Evolutionary conservation across 2,888 invertebrate species (phyloP).

Genomic region (Dynastes grantii): DNA sequence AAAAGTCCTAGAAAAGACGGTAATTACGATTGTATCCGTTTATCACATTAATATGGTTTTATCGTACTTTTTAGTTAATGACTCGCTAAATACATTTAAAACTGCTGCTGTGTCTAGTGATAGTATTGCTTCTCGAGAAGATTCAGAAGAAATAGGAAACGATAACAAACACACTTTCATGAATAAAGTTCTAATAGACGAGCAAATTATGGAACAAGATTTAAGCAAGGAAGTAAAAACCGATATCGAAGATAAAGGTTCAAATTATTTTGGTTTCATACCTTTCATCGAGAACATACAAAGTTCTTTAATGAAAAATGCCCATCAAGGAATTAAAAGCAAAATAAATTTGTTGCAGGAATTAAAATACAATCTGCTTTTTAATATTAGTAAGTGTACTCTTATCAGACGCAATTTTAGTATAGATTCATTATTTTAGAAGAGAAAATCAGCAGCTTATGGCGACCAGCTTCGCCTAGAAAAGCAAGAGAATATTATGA

Average conservation of each 20-base stretch:
- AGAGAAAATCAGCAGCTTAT: slow-evolving; percentile 58
- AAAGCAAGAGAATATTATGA: slow-evolving; percentile 60
- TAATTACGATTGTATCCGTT: background rate
- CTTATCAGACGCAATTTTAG: slow-evolving; percentile 21
- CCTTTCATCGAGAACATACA: slow-evolving; percentile 64
- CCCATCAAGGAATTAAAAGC: slow-evolving; percentile 68
- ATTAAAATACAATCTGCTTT: slow-evolving; percentile 76
- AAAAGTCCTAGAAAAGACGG: slow-evolving; percentile 11
- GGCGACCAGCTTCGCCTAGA: slow-evolving; percentile 52
- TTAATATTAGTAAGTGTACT: slow-evolving; percentile 77
- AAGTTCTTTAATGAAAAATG: slow-evolving; percentile 65
- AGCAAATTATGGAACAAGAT: background rate
- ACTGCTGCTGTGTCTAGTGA: background rate
- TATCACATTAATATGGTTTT: background rate
- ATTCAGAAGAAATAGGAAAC: background rate
- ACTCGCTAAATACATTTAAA: background rate
- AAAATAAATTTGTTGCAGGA: slow-evolving; percentile 76
- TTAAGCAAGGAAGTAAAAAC: slow-evolving; percentile 27
- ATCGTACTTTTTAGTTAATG: slow-evolving; percentile 20
- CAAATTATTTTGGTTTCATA: slow-evolving; percentile 53
- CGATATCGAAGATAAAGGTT: slow-evolving; percentile 36
- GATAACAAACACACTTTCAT: slow-evolving; percentile 15
- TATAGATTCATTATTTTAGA: slow-evolving; percentile 55
- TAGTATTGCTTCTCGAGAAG: background rate
- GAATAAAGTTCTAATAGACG: slow-evolving; percentile 29